Base-by-base conservation (phyloP, 2,797 vertebrate species). In the Helicolenus hilgendorfi region DNA sequence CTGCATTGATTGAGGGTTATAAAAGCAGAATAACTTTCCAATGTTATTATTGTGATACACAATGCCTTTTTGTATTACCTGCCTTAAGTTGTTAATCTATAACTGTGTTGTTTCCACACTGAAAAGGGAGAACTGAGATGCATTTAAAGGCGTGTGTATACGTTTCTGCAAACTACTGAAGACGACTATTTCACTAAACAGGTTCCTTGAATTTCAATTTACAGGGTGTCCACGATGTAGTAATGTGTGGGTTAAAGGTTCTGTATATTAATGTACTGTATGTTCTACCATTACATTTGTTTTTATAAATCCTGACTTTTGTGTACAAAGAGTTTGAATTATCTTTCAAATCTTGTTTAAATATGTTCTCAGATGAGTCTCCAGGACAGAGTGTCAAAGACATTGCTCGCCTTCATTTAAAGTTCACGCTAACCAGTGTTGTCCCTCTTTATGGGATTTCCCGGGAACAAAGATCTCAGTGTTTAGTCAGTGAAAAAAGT, bases 401-500 rank as follows among this genome's bases (percentile, higher is more conserved):
- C 36, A 18, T 18, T 3, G 13, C 55, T 59, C 2, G 4, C 29
- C 27, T 79, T 83, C 11, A 67, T 75, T 81, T 72, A 22, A 55
- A 79, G 33, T 38, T 83, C 33, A 77, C 2, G 6, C 18, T 83
- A 59, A 87, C 85, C 62, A 69, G 18, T 59, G 65, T 1, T 49
- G 35, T 83, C 11, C 55, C 35, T 76, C 26, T 77, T 84, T 68
- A 53, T 38, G 45, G 60, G 77, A 72, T 83, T 80, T 73, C 14
- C n/a, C 10, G 41, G 11, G 59, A 83, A 87, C 74, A 89, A 87
- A 49, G 45, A 20, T 20, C 45, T 49, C 45, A 79, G 29, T 82
- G 84, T 92, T 79, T 20, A 36, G 33, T 24, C 31, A 41, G 22
- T 27, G 35, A 27, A 45, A 72, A 22, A 29, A 7, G 0, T 15